Conservation (phyloP, 1,140 invertebrate species). For the Bombus haemorrhoidalis region DNA sequence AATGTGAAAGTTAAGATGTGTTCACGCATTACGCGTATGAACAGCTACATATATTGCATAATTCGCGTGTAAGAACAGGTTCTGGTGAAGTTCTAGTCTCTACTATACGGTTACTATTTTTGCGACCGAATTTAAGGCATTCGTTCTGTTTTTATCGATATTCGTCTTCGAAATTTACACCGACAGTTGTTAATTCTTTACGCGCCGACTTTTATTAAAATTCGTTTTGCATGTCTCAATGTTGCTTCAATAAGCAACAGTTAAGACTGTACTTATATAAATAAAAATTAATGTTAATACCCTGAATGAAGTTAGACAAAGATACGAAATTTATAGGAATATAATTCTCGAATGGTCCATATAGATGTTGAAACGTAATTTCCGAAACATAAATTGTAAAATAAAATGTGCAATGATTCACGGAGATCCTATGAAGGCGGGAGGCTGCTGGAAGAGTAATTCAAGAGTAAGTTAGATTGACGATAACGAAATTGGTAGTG, state of each 20-base stretch:
- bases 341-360: too few species aligned
- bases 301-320: too few species aligned
- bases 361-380: neutral
- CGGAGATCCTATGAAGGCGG: constrained; percentile 21
- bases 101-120: neutral
- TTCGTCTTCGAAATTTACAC: neutral
- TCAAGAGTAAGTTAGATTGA: constrained; percentile 37
- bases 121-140: neutral
- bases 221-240: neutral
- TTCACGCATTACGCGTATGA: constrained; percentile 14
- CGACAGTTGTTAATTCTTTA: neutral
- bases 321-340: too few species aligned
- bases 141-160: neutral
- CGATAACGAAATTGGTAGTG: constrained; percentile 48
- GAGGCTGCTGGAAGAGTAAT: constrained; percentile 36
- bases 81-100: neutral
- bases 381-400: neutral
- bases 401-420: neutral
- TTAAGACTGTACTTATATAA: neutral
- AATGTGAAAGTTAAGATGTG: constrained; percentile 48
- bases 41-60: constrained; percentile 21
- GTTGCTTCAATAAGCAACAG: neutral
- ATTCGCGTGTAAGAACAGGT: constrained; percentile 33
- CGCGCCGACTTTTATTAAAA: neutral
- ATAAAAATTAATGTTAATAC: neutral